Evolutionary conservation across 2,888 invertebrate genomes (phyloP).

Genomic region (Amblyjoppa fuscipennis): DNA sequence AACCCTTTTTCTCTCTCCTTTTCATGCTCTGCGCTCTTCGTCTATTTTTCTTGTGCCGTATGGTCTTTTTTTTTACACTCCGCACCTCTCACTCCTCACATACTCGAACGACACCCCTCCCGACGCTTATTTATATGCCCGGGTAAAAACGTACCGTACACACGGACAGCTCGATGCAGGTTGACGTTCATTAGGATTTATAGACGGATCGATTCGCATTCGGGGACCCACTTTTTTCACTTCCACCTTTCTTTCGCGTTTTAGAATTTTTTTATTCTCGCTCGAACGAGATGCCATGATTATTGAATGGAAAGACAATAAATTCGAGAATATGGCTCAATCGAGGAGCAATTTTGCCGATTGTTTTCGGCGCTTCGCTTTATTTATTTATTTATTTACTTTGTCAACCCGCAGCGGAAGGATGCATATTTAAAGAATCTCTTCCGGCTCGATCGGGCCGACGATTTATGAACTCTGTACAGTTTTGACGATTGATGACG

Average conservation of each 20-base stretch:
- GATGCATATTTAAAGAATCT: conserved; percentile 27
- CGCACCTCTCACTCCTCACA: conserved; percentile 53
- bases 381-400: not conserved
- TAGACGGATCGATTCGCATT: conserved; percentile 79
- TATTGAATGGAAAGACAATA: conserved; percentile 66
- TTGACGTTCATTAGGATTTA: conserved; percentile 84
- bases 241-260: conserved; percentile 35
- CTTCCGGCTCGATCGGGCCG: not conserved
- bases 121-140: conserved; percentile 54
- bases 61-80: conserved; percentile 41
- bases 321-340: conserved; percentile 23
- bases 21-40: conserved; percentile 10
- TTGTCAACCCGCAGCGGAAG: not conserved
- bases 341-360: conserved; percentile 22
- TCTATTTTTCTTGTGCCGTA: conserved; percentile 43
- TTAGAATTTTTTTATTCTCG: conserved; percentile 37
- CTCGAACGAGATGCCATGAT: conserved; percentile 76
- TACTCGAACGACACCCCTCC: conserved; percentile 48
- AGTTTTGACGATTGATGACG: conserved; percentile 34
- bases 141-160: conserved; percentile 39
- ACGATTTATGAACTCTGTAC: conserved; percentile 30
- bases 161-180: conserved; percentile 71
- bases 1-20: conserved; percentile 17
- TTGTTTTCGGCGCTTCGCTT: not conserved
- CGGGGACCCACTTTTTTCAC: conserved; percentile 37